These are phyloP conservation scores for Coleophora flavipennella DNA, from an alignment of 2,888 invertebrate genomes.

Conservation along the genomic window DNA sequence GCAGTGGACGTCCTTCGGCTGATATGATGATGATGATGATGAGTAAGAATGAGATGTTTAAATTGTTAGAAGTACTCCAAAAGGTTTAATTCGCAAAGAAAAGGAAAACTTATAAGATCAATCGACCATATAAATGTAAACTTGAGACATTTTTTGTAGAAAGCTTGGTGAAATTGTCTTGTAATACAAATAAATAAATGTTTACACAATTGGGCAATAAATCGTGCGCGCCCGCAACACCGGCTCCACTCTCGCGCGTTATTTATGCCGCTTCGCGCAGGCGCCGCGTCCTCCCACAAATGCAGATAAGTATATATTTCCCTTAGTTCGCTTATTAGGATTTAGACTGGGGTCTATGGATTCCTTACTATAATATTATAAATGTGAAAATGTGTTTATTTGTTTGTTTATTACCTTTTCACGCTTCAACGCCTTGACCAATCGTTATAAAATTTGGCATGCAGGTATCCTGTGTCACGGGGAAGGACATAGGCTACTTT, in stretches of 20 bases:
- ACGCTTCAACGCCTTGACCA: no score
- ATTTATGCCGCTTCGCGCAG: conserved; percentile 7
- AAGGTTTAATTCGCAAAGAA: no score
- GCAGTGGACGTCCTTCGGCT: no score
- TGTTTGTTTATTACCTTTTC: no score
- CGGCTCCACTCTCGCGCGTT: conserved; percentile 5
- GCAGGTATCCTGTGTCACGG: no score
- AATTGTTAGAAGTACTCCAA: no score
- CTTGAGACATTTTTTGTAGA: not conserved
- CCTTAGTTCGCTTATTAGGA: not conserved
- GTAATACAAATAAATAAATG: conserved; percentile 9
- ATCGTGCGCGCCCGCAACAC: conserved; percentile 3
- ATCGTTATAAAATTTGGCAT: no score
- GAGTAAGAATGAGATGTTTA: no score
- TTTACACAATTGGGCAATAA: conserved; percentile 9
- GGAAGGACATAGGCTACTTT: no score
- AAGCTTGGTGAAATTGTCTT: not conserved
- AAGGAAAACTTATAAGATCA: not conserved
- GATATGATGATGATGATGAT: no score
- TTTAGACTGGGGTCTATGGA: not conserved
- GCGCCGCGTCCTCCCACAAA: conserved; percentile 2
- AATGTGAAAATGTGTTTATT: no score
- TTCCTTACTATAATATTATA: not conserved
- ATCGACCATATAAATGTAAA: not conserved
- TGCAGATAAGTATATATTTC: not conserved